Conservation (phyloP, 2,113 vertebrate genomes). For the Psittacula cyanocephala region DNA sequence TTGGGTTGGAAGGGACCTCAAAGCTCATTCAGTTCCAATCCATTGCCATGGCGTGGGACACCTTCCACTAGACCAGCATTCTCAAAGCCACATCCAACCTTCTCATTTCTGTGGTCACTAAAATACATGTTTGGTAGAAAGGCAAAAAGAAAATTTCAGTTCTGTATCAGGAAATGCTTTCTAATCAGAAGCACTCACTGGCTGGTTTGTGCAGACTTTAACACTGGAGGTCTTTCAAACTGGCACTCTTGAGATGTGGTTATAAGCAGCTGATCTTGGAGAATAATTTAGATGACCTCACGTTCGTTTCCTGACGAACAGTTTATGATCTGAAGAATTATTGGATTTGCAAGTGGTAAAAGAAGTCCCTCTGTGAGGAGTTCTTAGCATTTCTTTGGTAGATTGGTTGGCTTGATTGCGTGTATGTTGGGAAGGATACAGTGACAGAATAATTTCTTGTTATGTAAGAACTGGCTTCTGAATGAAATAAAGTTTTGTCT, state of each 20-base stretch:
- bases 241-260: neutral
- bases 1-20: neutral
- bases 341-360: neutral
- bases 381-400: neutral
- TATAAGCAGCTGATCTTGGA: neutral
- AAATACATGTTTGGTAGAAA: neutral
- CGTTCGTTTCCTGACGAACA: neutral
- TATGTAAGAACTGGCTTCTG: neutral
- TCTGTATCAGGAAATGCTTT: neutral
- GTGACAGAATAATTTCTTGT: neutral
- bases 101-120: neutral
- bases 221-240: neutral
- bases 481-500: neutral
- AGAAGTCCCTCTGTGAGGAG: neutral
- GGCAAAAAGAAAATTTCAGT: neutral
- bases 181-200: neutral
- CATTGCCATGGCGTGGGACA: neutral
- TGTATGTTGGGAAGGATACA: neutral
- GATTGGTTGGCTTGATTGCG: neutral
- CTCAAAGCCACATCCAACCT: neutral
- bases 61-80: neutral
- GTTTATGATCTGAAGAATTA: neutral
- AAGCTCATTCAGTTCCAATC: neutral
- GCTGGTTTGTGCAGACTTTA: neutral
- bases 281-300: neutral